Percentiles rank a stretch among this genome's conserved stretches.
These are phyloP conservation scores for Oreotrochilus melanogaster DNA, from an alignment of 2,113 vertebrate species.

Conservation along the genomic window DNA sequence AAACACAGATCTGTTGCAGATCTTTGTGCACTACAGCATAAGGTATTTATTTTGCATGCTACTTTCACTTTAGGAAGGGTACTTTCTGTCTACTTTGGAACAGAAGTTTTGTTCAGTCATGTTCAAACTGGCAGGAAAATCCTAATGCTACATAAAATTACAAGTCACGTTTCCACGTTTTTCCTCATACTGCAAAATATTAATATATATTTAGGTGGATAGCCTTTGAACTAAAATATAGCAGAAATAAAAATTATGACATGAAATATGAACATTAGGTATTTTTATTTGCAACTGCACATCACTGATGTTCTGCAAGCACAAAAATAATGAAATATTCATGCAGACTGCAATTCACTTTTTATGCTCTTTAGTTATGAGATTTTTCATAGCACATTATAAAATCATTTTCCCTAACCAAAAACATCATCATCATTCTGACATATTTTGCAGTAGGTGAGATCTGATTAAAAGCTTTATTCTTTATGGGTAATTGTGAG, in stretches of 20 bases:
- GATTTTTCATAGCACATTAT: background rate
- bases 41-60: background rate
- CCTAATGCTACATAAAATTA: background rate
- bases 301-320: background rate
- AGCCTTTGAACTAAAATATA: background rate
- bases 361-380: background rate
- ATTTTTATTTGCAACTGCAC: background rate
- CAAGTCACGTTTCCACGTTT: background rate
- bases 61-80: accelerated
- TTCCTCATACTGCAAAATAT: background rate
- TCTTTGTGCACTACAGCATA: background rate
- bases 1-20: background rate
- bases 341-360: background rate
- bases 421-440: background rate
- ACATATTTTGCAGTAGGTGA: background rate
- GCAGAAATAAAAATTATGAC: background rate
- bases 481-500: background rate
- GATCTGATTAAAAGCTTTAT: background rate
- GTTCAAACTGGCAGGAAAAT: background rate
- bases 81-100: background rate
- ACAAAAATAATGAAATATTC: background rate
- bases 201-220: background rate
- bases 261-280: accelerated
- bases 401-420: background rate
- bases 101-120: background rate